These are phyloP conservation scores for Phalacrocorax carbo DNA, from an alignment of 2,113 vertebrate species.

Conservation along the genomic window DNA sequence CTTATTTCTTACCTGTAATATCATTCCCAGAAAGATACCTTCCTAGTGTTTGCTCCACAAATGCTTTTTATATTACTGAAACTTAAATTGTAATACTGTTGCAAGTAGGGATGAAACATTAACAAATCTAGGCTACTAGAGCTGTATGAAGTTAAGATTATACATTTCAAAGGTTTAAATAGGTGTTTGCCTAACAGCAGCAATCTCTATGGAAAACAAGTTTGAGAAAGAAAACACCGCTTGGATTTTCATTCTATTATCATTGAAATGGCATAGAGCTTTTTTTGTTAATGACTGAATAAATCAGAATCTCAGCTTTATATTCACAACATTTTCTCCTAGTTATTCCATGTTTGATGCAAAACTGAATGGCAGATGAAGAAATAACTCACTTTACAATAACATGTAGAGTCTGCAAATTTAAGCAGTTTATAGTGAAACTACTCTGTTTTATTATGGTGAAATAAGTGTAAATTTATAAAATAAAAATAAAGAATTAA, in stretches of 20 bases:
- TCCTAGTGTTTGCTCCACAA: constrained; percentile 15
- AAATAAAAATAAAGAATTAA: constrained; percentile 33
- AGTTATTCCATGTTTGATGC: constrained; percentile 50
- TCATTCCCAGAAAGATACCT: constrained; percentile 23
- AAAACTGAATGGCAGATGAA: constrained; percentile 49
- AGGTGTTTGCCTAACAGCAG: constrained; percentile 66
- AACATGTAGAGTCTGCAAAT: constrained; percentile 43
- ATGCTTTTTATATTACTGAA: constrained; percentile 59
- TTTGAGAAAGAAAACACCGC: constrained; percentile 64
- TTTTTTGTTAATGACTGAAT: constrained; percentile 72
- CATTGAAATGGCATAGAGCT: constrained; percentile 52
- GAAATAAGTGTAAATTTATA: background rate
- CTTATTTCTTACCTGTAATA: constrained; percentile 23
- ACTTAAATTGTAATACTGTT: constrained; percentile 60
- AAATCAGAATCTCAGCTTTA: constrained; percentile 68
- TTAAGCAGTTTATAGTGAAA: constrained; percentile 49
- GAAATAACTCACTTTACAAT: constrained; percentile 62
- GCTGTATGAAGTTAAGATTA: constrained; percentile 59
- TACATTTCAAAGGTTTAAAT: constrained; percentile 64
- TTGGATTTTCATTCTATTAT: constrained; percentile 70
- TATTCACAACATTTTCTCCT: constrained; percentile 53
- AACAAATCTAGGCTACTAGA: constrained; percentile 42
- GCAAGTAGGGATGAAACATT: constrained; percentile 58
- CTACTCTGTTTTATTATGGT: background rate
- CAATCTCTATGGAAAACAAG: constrained; percentile 63